A percentile compares a stretch with the other conserved stretches of the same genome.
phyloP scores from a whole-genome alignment of 2,113 vertebrate genomes.

The Microcebus ravelobensis region DNA sequence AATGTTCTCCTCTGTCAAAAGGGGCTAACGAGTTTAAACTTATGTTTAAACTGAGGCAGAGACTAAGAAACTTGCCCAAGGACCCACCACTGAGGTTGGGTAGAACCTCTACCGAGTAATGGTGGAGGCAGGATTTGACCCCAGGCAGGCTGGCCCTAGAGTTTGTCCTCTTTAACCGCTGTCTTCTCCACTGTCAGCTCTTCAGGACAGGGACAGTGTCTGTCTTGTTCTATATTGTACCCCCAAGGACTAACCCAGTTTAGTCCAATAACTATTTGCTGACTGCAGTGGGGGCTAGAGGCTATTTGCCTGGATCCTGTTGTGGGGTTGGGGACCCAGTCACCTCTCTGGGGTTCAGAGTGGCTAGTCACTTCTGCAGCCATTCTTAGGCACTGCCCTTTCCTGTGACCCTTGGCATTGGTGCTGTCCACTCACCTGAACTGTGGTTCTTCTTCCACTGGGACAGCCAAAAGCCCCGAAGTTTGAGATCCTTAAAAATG shows the following conservation, averaged over 20 bases:
- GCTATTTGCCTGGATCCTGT: background rate
- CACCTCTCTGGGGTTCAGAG: background rate
- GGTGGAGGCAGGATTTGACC: background rate
- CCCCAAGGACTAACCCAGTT: background rate
- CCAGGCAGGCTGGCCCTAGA: background rate
- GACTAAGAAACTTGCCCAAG: background rate
- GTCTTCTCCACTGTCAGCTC: background rate
- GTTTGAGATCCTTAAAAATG: conserved; percentile 94
- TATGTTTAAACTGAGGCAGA: background rate
- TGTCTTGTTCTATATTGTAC: background rate
- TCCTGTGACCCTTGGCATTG: background rate
- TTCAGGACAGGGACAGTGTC: background rate
- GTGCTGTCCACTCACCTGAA: conserved; percentile 84
- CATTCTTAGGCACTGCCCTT: background rate
- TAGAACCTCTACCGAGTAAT: background rate
- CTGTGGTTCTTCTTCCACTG: conserved; percentile 92
- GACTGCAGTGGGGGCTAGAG: background rate
- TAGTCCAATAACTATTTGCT: background rate
- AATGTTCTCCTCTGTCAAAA: background rate
- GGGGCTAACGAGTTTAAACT: background rate
- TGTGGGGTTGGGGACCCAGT: background rate
- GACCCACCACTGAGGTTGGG: background rate
- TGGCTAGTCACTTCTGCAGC: background rate
- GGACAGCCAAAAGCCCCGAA: conserved; percentile 96
- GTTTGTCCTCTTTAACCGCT: background rate